These are phyloP conservation scores for Helogale parvula DNA, from an alignment of 2,113 vertebrate species.

Conservation along the genomic window DNA sequence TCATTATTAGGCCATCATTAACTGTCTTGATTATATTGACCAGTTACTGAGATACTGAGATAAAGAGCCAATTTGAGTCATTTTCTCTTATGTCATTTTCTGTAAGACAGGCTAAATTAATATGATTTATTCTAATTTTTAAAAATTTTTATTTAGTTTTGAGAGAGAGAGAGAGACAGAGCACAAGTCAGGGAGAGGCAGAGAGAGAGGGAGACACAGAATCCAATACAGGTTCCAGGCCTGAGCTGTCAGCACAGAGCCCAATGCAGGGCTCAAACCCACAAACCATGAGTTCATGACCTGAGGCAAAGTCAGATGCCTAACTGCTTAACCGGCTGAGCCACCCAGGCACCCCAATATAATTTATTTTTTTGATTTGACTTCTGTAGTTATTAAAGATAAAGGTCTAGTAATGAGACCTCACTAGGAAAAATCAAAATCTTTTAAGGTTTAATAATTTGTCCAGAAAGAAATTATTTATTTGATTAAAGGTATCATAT, in stretches of 20 bases:
- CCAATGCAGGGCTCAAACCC: no score
- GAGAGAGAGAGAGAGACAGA: no score
- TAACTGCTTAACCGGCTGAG: no score
- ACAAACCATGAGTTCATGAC: no score
- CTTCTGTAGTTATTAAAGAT: background rate
- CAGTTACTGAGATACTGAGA: background rate
- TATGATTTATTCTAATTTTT: background rate
- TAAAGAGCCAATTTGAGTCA: background rate
- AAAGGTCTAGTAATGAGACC: background rate
- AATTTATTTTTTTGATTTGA: constrained; percentile 31
- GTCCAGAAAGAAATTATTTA: background rate
- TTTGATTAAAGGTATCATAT: constrained; percentile 9
- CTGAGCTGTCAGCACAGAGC: no score
- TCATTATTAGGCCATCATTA: background rate
- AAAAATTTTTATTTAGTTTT: no score
- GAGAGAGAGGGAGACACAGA: no score
- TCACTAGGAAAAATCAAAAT: background rate
- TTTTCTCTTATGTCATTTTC: background rate
- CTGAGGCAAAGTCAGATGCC: no score
- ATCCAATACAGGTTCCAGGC: no score
- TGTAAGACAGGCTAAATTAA: constrained; percentile 1
- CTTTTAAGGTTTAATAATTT: constrained; percentile 47
- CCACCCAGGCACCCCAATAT: background rate
- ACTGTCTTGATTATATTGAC: background rate
- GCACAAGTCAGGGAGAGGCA: no score